phyloP scores from a whole-genome alignment of 2,888 invertebrate species.

The Synergus laeviventris region DNA sequence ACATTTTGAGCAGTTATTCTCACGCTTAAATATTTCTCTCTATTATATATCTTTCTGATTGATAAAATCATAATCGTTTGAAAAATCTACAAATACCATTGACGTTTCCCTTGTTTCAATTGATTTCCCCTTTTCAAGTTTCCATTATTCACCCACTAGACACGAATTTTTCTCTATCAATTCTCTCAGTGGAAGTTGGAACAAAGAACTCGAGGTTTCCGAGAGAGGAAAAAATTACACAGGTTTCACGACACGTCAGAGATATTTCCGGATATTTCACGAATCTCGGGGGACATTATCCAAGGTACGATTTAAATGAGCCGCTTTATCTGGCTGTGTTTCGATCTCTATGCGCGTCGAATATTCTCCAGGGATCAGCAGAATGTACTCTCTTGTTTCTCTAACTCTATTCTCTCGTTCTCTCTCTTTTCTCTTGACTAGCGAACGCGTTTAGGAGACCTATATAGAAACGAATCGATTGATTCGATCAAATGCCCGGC shows the following conservation, averaged over 20 bases:
- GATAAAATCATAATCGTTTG: neutral
- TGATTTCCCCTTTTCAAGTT: neutral
- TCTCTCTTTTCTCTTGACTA: slow-evolving; percentile 53
- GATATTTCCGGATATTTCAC: slow-evolving; percentile 60
- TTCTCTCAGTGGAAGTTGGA: neutral
- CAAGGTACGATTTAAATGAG: slow-evolving; percentile 70
- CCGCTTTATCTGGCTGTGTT: slow-evolving; percentile 56
- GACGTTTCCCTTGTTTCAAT: neutral
- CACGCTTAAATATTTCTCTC: neutral
- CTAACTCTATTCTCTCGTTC: slow-evolving; percentile 10
- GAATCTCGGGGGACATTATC: slow-evolving; percentile 68
- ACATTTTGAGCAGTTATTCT: neutral
- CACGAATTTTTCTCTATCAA: neutral
- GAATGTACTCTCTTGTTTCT: slow-evolving; percentile 43
- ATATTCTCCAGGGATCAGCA: slow-evolving; percentile 62
- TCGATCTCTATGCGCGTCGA: slow-evolving; percentile 37
- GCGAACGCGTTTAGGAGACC: slow-evolving; percentile 64
- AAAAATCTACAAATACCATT: neutral
- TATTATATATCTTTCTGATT: neutral
- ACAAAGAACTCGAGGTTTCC: neutral
- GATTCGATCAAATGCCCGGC: slow-evolving; percentile 71
- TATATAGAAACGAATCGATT: slow-evolving; percentile 68
- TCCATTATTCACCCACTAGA: neutral
- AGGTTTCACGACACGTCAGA: slow-evolving; percentile 27
- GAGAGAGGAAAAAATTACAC: slow-evolving; percentile 16